phyloP scores from a whole-genome alignment of 1,140 invertebrate genomes.

The Musca domestica region DNA sequence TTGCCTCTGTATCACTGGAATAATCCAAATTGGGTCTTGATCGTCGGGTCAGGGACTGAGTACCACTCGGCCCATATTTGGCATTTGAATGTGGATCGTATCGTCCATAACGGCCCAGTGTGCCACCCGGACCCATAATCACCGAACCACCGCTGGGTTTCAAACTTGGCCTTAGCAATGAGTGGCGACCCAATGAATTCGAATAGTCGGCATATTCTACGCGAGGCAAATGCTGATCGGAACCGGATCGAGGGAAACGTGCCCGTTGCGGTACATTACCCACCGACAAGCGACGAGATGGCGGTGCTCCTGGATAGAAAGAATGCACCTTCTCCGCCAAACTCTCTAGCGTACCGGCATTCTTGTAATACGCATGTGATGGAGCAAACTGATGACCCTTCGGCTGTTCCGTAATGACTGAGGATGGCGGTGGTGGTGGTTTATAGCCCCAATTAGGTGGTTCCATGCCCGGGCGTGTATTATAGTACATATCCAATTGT shows the following conservation, averaged over 20 bases:
- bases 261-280: conserved; percentile 48
- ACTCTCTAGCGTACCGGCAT: conserved; percentile 75
- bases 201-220: conserved; percentile 75
- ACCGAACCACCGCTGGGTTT: conserved; percentile 61
- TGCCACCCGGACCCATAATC: conserved; percentile 46
- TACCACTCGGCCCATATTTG: conserved; percentile 48
- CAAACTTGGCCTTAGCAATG: conserved; percentile 70
- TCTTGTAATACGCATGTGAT: conserved; percentile 80
- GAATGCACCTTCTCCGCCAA: conserved; percentile 87
- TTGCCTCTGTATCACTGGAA: conserved; percentile 91
- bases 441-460: conserved; percentile 55
- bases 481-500: conserved; percentile 78
- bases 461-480: conserved; percentile 63
- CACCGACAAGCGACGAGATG: conserved; percentile 61
- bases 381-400: conserved; percentile 78
- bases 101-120: conserved; percentile 50
- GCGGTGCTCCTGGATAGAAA: conserved; percentile 68
- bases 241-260: conserved; percentile 73
- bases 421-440: conserved; percentile 72
- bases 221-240: conserved; percentile 78
- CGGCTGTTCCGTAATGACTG: conserved; percentile 86
- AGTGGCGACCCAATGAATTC: conserved; percentile 69
- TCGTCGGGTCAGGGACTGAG: conserved; percentile 63
- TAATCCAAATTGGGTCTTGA: conserved; percentile 79
- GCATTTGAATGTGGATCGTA: conserved; percentile 46